Percentiles rank a stretch among this genome's conserved stretches.
These are phyloP conservation scores for Rhingia rostrata DNA, from an alignment of 2,888 invertebrate genomes.

Conservation along the genomic window DNA sequence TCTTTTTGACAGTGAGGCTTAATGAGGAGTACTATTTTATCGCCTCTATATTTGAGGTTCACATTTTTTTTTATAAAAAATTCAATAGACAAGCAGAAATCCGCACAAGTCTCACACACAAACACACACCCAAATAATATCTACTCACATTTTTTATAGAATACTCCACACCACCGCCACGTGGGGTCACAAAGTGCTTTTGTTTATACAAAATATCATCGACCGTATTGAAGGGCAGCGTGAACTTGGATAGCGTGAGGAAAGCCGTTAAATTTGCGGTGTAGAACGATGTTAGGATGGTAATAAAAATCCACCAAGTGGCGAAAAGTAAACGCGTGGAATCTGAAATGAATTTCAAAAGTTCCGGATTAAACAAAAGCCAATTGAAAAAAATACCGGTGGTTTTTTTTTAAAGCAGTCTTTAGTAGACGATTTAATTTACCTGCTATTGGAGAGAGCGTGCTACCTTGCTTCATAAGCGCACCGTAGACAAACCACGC, in stretches of 20 bases:
- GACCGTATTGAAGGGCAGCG: conserved; percentile 89
- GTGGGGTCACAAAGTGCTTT: conserved; percentile 88
- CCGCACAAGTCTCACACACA: background rate
- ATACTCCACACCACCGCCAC: conserved; percentile 88
- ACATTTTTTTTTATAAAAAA: too few species aligned
- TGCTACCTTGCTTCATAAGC: conserved; percentile 93
- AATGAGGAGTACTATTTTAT: too few species aligned
- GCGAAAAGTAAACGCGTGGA: conserved; percentile 92
- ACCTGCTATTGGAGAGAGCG: conserved; percentile 91
- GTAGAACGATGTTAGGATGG: conserved; percentile 93
- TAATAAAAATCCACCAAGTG: conserved; percentile 96
- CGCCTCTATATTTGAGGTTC: too few species aligned
- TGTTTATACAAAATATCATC: conserved; percentile 87
- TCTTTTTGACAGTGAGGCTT: too few species aligned
- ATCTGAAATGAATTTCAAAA: conserved; percentile 84
- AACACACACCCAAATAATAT: too few species aligned
- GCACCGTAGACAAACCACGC: conserved; percentile 94
- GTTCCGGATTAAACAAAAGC: conserved; percentile 62
- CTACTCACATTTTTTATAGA: conserved; percentile 85
- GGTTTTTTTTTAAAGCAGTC: background rate
- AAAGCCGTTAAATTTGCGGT: conserved; percentile 96
- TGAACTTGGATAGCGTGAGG: conserved; percentile 92
- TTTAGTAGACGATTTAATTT: conserved; percentile 75
- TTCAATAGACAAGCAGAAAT: too few species aligned
- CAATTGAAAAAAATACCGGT: background rate